A percentile compares a stretch with the other conserved stretches of the same genome.
These are phyloP conservation scores for Pangasianodon hypophthalmus DNA, from an alignment of 2,113 vertebrate genomes.

Conservation along the genomic window DNA sequence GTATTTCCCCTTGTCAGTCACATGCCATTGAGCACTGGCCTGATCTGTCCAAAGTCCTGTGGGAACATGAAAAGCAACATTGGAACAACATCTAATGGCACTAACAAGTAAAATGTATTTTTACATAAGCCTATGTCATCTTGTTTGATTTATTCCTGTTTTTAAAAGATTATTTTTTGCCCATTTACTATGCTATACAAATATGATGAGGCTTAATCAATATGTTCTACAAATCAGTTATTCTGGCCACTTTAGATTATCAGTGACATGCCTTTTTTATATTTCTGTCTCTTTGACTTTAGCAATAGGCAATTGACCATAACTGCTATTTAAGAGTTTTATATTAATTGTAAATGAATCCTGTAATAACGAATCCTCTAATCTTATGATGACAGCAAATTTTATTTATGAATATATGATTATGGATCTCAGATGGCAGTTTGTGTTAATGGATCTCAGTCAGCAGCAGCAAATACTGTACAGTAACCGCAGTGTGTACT, in stretches of 20 bases:
- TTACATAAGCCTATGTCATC: not conserved
- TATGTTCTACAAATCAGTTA: not conserved
- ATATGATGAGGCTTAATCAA: not conserved
- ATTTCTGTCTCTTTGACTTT: no score
- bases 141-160: not conserved
- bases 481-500: not conserved
- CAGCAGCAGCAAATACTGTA: not conserved
- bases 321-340: no score
- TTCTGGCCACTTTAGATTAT: not conserved
- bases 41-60: not conserved
- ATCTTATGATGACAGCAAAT: not conserved
- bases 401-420: not conserved
- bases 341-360: no score
- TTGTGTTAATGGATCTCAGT: not conserved
- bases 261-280: not conserved
- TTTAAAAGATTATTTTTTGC: not conserved
- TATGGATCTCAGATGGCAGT: not conserved
- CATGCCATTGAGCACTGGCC: not conserved
- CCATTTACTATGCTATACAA: not conserved
- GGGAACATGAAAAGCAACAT: not conserved
- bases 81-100: not conserved
- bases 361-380: no score
- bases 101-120: not conserved
- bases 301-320: no score
- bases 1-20: not conserved